Percentiles rank a stretch among this genome's conserved stretches.
These are phyloP conservation scores for Pyrochroa serraticornis DNA, from an alignment of 2,888 invertebrate species.

Conservation along the genomic window DNA sequence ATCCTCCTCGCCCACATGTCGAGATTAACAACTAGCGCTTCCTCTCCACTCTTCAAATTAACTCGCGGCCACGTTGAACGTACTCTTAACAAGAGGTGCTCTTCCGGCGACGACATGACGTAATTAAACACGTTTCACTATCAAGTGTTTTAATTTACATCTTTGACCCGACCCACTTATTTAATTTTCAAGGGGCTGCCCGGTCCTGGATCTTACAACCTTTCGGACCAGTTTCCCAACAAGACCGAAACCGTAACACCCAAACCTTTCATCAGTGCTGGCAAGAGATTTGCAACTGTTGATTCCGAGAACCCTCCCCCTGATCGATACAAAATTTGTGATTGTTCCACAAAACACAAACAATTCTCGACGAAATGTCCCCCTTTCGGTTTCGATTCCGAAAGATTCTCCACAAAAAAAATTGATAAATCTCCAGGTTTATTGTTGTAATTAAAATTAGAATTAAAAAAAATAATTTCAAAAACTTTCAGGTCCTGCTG, in stretches of 20 bases:
- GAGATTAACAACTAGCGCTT: constrained; percentile 31
- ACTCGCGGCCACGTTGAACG: constrained; percentile 11
- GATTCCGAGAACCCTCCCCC: constrained; percentile 38
- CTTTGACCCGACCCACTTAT: too few species aligned
- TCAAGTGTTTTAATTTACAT: constrained; percentile 8
- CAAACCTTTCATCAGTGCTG: constrained; percentile 39
- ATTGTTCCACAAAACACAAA: constrained; percentile 23
- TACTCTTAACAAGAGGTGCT: neutral
- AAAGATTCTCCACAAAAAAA: constrained; percentile 18
- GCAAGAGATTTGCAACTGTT: constrained; percentile 36
- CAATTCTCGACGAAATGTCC: constrained; percentile 33
- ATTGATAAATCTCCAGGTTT: constrained; percentile 11
- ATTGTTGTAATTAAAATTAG: neutral
- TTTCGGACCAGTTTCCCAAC: constrained; percentile 21
- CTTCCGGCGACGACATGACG: constrained; percentile 12
- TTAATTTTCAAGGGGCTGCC: constrained; percentile 44
- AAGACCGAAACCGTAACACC: constrained; percentile 39
- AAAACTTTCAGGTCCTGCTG: constrained; percentile 36
- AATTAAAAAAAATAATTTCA: neutral
- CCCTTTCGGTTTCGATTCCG: constrained; percentile 30
- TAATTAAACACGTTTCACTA: constrained; percentile 3
- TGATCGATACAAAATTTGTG: constrained; percentile 36
- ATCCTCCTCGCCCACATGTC: constrained; percentile 32
- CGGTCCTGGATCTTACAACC: constrained; percentile 46
- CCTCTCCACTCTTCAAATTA: constrained; percentile 28